Base-by-base conservation (phyloP, 2,797 vertebrate species). In the Phrynocephalus forsythii region DNA sequence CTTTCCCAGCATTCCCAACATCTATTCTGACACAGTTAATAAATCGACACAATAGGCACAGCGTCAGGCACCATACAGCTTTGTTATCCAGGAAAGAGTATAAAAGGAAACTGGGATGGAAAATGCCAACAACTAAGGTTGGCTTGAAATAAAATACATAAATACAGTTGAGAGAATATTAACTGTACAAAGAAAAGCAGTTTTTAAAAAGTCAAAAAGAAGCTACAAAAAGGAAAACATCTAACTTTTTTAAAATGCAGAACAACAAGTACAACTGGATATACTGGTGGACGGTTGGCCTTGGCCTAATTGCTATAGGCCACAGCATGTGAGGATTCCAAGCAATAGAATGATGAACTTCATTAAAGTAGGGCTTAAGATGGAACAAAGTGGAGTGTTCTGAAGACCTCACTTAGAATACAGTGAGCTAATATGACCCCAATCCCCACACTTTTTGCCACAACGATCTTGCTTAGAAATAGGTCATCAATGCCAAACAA, bases 11-110 rank as follows among this genome's bases (percentile, higher is more conserved):
- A 94, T 92, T 94, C 92, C 91, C 88, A 93, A 92, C 92, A 94
- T 94, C 94, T 90, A 88, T 91, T 93, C 93, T 95, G 95, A 95
- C 95, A 95, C 88, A 93, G 78, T 95, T 94, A 96, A 95, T 95
- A 95, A 94, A 95, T 95, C 94, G 95, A 94, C 91, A 95, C 92
- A 94, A 95, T 97, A 95, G 95, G 90, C 85, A 91, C 4, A 5
- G 92, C 92, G 91, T 94, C 91, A 85, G 92, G 92, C 91, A 94
- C 91, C 87, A 94, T 90, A 93, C 88, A 94, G 94, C 82, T 89
- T 86, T 91, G 91, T 94, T 93, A 92, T 94, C 92, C 89, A 15
- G 0, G 60, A 81, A 81, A 82, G 86, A 86, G 87, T 89, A 95
- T 92, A 95, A 95, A 94, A 93, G 93, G 90, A 93, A 94, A 89